Evolutionary conservation across 2,888 invertebrate species (phyloP), one percentile per base, ranked within the genome.

Genomic region (Helobdella robusta): DNA sequence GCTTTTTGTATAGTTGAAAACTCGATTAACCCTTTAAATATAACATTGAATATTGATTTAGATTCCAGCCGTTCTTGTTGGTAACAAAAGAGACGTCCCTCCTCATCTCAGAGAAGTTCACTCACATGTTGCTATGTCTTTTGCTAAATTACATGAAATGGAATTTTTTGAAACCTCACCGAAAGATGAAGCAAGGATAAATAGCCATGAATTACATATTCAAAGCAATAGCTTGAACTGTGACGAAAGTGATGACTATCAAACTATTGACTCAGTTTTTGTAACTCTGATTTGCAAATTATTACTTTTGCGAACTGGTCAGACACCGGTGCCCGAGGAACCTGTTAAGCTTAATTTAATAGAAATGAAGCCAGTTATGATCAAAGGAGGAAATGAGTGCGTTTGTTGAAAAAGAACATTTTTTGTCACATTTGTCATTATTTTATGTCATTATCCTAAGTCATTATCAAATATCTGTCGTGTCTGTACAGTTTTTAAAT

Each of bases 151-250:
- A 15, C 73, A 82, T 72, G 79, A 79, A 72, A 87, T 88, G 87
- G 87, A 87, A 82, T 76, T 88, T 66, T 89, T 89, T 79, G 89
- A 89, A 79, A 89, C 89, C 6, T 89, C 89, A 1, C 88, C 89
- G 0, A 84, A 86, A 68, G 82, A 87, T 70, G 87, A 88, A 74
- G n/a, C 56, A 6, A n/a, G 56, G 32, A n/a, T n/a, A n/a, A n/a
- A n/a, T n/a, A n/a, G n/a, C n/a, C n/a, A n/a, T n/a, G n/a, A n/a
- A n/a, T n/a, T n/a, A n/a, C n/a, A n/a, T n/a, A n/a, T n/a, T n/a
- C n/a, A n/a, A n/a, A n/a, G n/a, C n/a, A n/a, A n/a, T n/a, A n/a
- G n/a, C n/a, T n/a, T n/a, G n/a, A n/a, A n/a, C n/a, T 56, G 56
- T 56, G 18, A 28, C 2, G 56, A 56, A 56, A 28, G 30, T 6